Conservation (phyloP, 2,797 vertebrate genomes). For the Masticophis lateralis region DNA sequence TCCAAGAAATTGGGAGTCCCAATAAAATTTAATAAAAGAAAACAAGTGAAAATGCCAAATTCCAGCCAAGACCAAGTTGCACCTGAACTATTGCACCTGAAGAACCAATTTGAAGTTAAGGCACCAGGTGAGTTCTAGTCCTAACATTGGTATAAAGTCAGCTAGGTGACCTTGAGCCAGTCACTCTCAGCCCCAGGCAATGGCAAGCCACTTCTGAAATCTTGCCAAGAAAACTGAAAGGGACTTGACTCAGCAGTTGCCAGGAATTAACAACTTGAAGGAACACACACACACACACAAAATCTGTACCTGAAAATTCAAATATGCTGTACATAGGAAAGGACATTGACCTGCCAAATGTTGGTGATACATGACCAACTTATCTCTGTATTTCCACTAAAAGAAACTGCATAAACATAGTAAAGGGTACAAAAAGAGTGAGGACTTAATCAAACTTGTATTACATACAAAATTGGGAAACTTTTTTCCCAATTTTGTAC, state of each 20-base stretch:
- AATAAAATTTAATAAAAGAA: background rate
- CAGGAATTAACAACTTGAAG: background rate
- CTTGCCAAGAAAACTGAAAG: background rate
- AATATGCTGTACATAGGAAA: background rate
- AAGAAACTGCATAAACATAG: background rate
- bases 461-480: background rate
- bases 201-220: background rate
- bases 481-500: background rate
- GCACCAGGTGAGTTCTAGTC: background rate
- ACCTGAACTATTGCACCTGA: background rate
- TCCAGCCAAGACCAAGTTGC: background rate
- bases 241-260: background rate
- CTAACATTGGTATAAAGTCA: background rate
- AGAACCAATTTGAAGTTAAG: background rate
- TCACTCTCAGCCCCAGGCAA: background rate
- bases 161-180: background rate
- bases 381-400: background rate
- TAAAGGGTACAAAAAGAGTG: background rate
- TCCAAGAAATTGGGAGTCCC: background rate
- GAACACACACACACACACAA: background rate
- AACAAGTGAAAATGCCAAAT: background rate
- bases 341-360: background rate
- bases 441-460: background rate
- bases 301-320: background rate
- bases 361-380: background rate